A percentile compares a stretch with the other conserved stretches of the same genome.
phyloP scores from a whole-genome alignment of 2,888 invertebrate species.

The Agelastica alni region DNA sequence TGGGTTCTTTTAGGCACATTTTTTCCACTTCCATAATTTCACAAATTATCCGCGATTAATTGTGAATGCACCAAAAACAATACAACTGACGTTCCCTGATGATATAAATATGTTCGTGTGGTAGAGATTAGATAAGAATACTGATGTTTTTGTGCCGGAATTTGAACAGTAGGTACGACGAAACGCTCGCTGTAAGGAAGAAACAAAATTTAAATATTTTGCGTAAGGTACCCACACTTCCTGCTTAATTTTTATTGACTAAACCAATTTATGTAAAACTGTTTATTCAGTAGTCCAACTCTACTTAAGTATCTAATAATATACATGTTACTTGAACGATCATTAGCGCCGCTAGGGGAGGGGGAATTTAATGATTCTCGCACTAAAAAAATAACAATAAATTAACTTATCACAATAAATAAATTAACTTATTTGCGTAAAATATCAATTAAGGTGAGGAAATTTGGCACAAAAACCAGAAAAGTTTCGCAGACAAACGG shows the following conservation, averaged over 20 bases:
- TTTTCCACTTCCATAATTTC: slow-evolving; percentile 40
- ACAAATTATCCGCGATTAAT: not conserved
- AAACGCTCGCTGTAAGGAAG: not conserved
- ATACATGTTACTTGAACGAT: slow-evolving; percentile 3
- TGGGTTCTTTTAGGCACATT: slow-evolving; percentile 46
- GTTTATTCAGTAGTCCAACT: not conserved
- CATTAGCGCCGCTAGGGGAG: not conserved
- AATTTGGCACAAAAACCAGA: too few relatives aligned
- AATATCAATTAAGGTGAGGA: too few relatives aligned
- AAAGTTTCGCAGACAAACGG: too few relatives aligned
- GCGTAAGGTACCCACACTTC: not conserved
- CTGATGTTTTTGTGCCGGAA: not conserved
- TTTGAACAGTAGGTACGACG: not conserved
- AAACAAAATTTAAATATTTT: not conserved
- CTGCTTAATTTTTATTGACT: slow-evolving; percentile 1
- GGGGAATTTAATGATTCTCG: too few relatives aligned
- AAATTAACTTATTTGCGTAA: too few relatives aligned
- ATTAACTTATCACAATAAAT: too few relatives aligned
- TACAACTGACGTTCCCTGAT: not conserved
- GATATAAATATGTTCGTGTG: not conserved
- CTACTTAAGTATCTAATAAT: slow-evolving; percentile 5
- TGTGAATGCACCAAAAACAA: slow-evolving; percentile 1
- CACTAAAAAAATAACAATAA: too few relatives aligned
- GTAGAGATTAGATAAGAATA: not conserved
- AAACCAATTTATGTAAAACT: not conserved